These are phyloP conservation scores for Gallinago undulata DNA, from an alignment of 2,113 vertebrate species.

Conservation along the genomic window DNA sequence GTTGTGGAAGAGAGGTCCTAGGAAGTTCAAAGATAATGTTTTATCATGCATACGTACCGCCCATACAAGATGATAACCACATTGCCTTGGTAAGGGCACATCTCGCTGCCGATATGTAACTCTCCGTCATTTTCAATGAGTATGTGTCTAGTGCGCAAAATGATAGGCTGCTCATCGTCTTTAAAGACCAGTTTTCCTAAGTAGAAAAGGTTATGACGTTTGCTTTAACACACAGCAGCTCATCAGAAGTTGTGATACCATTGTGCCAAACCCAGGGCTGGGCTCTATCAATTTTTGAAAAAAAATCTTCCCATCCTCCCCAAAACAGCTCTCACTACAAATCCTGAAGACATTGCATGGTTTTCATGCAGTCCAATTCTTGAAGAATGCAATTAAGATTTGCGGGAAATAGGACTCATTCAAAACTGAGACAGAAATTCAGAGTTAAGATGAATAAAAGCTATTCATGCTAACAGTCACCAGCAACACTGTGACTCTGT, in stretches of 20 bases:
- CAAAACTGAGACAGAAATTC: neutral
- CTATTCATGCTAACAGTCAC: neutral
- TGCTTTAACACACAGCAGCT: neutral
- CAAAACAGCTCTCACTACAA: neutral
- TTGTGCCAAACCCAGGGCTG: neutral
- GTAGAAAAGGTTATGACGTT: neutral
- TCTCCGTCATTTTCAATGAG: slow-evolving; percentile 88
- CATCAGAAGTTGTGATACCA: neutral
- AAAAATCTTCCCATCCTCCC: neutral
- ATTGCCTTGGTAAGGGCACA: slow-evolving; percentile 89
- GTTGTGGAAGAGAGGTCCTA: neutral
- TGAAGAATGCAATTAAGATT: neutral
- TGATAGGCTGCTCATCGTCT: slow-evolving; percentile 79
- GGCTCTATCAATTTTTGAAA: neutral
- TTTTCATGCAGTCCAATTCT: neutral
- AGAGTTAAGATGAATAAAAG: neutral
- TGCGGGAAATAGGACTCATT: neutral
- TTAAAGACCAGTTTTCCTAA: slow-evolving; percentile 92
- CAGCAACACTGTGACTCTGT: neutral
- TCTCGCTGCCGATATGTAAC: slow-evolving; percentile 87
- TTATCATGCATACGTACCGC: slow-evolving; percentile 74
- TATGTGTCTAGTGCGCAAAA: slow-evolving; percentile 86
- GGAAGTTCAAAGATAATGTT: neutral
- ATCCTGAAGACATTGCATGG: neutral
- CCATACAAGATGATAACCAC: slow-evolving; percentile 88